These are phyloP conservation scores for Syndactyla subalaris DNA, from an alignment of 2,797 vertebrate species.

Conservation along the genomic window DNA sequence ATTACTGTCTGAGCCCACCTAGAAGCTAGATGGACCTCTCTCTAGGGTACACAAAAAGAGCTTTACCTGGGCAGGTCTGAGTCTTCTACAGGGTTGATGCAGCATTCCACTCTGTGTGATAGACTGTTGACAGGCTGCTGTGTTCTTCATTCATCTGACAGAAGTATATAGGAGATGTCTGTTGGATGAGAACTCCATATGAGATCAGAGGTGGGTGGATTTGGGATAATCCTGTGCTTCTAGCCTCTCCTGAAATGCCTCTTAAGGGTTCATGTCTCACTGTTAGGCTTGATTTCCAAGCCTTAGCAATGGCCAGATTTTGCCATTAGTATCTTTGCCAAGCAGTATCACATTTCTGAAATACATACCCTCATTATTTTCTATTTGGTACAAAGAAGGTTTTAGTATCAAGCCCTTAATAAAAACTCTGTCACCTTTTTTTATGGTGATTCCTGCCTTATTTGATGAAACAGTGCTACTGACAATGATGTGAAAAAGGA, in stretches of 20 bases:
- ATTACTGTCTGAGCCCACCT: neutral
- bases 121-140: neutral
- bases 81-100: neutral
- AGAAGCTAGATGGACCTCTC: neutral
- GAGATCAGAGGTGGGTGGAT: neutral
- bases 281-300: neutral
- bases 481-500: neutral
- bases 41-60: neutral
- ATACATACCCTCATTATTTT: neutral
- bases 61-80: neutral
- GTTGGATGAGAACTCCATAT: accelerated
- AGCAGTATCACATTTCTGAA: neutral
- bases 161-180: neutral
- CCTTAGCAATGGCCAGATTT: neutral
- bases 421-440: neutral
- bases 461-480: neutral
- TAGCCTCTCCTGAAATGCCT: neutral
- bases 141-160: neutral
- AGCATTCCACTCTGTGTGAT: neutral
- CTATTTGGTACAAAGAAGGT: neutral
- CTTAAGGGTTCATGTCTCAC: neutral
- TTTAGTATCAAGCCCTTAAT: neutral
- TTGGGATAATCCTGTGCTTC: neutral
- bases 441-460: neutral
- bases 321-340: neutral